Conservation (phyloP, 2,888 invertebrate genomes). For the Exephanes ischioxanthus region DNA sequence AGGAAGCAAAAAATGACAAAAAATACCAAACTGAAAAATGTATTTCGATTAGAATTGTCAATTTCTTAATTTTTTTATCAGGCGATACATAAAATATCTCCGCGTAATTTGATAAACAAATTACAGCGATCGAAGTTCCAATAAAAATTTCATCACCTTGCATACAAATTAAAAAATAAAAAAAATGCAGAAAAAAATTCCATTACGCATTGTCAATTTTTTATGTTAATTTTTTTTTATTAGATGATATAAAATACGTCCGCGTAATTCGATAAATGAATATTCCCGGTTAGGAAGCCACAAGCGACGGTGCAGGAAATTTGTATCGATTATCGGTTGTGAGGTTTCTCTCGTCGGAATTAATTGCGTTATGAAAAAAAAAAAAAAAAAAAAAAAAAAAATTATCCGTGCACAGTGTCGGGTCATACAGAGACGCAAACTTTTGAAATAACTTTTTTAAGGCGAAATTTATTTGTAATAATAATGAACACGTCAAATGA, state of each 20-base stretch:
- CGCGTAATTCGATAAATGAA: background rate
- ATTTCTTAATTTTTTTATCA: background rate
- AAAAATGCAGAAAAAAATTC: too few relatives aligned
- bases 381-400: conserved; percentile 14
- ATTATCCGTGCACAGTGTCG: background rate
- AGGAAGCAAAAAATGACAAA: too few relatives aligned
- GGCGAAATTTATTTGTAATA: background rate
- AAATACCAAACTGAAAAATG: too few relatives aligned
- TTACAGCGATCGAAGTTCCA: too few relatives aligned
- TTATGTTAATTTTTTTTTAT: background rate
- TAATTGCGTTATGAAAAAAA: conserved; percentile 46
- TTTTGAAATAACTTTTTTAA: background rate
- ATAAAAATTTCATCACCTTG: too few relatives aligned
- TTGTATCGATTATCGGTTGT: conserved; percentile 36
- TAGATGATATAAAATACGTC: background rate
- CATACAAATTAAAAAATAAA: too few relatives aligned
- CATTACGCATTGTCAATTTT: background rate
- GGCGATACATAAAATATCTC: background rate
- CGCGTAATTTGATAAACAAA: background rate
- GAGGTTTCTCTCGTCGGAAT: conserved; percentile 53
- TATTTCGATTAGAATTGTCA: too few relatives aligned
- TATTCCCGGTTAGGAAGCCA: conserved; percentile 23
- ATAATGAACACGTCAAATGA: background rate
- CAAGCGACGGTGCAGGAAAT: conserved; percentile 13
- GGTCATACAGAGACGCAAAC: background rate